phyloP scores from a whole-genome alignment of 2,113 vertebrate genomes.

The Neogale vison region DNA sequence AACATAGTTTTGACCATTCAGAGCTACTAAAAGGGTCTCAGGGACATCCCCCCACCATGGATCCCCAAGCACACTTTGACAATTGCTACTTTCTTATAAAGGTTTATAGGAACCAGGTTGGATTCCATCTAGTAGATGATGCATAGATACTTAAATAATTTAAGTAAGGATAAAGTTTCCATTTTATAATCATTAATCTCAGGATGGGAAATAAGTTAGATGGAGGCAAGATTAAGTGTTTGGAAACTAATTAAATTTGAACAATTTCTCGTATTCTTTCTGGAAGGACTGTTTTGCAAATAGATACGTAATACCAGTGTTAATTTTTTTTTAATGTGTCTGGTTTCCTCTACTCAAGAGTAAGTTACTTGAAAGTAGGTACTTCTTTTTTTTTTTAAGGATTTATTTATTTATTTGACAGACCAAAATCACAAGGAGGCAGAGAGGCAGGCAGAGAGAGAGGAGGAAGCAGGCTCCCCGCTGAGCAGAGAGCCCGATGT shows the following conservation, averaged over 20 bases:
- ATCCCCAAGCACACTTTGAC: not conserved
- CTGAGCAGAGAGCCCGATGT: no score
- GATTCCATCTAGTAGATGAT: constrained; percentile 5
- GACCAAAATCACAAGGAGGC: no score
- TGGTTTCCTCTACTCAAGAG: not conserved
- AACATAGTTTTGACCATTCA: constrained; percentile 31
- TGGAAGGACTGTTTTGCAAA: not conserved
- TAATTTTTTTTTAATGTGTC: not conserved
- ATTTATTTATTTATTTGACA: no score
- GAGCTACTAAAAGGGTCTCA: not conserved
- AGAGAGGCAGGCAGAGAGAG: no score
- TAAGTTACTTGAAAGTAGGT: constrained; percentile 31
- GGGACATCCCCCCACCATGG: not conserved
- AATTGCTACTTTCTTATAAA: constrained; percentile 2
- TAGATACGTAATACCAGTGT: not conserved
- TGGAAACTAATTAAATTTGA: constrained; percentile 49
- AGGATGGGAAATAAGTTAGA: not conserved
- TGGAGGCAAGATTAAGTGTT: not conserved
- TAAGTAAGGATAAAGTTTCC: not conserved
- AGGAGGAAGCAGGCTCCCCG: no score
- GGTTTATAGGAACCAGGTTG: not conserved
- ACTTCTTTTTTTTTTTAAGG: not conserved
- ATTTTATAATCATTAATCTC: constrained; percentile 15
- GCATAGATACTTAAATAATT: not conserved
- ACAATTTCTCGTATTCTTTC: not conserved